Evolutionary conservation across 2,888 invertebrate species (phyloP), one percentile per base, ranked within the genome.

Genomic region (Cephus spinipes): DNA sequence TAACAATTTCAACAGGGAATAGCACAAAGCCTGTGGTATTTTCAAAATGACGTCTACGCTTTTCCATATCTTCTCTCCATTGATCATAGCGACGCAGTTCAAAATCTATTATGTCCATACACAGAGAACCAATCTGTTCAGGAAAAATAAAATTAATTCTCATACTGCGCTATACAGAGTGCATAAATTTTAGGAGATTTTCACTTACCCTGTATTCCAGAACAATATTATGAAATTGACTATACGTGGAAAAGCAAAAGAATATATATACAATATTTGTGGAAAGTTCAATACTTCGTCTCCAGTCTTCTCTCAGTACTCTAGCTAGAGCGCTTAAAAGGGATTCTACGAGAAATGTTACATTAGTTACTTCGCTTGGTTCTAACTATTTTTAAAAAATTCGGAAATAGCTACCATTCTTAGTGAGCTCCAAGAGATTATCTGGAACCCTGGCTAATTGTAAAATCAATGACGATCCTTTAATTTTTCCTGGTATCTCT

Each of bases 251-350:
- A 91, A 99, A 98, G 91, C 98, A 99, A 91, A 98, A 98, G 93
- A 99, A 99, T 87, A 98, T 97, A 91, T 98, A 98, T 83, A 98
- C 96, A 89, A 99, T 97, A 92, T 98, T 98, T 85, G 98, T 98
- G 86, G 98, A 98, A 79, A 99, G 92, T 91, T 99, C 98, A 88
- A 98, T 96, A 91, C 97, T 99, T 90, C 97, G 95, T 92, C 97
- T 97, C 97, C 98, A 99, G 92, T 99, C 99, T 93, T 99, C 99
- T 84, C 99, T 94, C 77, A 99, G 93, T 55, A 99, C 98, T 89
- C 99, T 94, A 15, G 98, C 97, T 85, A 99, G 93, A 69, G 99
- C 99, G 92, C 98, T 98, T 76, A 99, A 93, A 77, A 99, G 94
- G 69, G 98, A 97, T 93, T 99, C 97, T 97, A 92, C 85, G 94